Base-by-base conservation (phyloP, 2,888 invertebrate genomes). In the Arge pagana region DNA sequence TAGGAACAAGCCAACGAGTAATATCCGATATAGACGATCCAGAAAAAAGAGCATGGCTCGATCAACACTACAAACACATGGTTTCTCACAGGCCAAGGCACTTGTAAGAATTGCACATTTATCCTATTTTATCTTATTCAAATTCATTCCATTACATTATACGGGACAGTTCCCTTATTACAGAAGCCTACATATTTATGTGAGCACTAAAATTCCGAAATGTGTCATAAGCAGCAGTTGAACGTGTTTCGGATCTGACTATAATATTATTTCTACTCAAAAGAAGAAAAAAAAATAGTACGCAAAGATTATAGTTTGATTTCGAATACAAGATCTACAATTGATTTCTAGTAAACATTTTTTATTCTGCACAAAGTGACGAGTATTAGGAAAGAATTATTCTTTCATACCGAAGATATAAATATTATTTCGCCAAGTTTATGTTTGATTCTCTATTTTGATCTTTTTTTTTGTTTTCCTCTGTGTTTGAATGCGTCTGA, bases 21-120 rank as follows among this genome's bases (percentile, higher is more conserved):
- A 72, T 85, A 19, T 86, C 89, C 10, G 85, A 89, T 67, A 88
- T 89, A 67, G 78, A 82, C 65, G 84, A 90, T 66, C 82, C 82
- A 39, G 85, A 87, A 16, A 84, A 82, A 64, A 80, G 91, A 26
- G 76, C 75, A 52, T 90, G 90, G 84, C 74, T 91, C 26, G 89
- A 90, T 70, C 65, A 78, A 1, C 79, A 76, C 50, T 90, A 86
- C 65, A 90, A 90, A 68, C 80, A 85, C 70, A 67, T 93, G 58
- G 79, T 84, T 48, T 79, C 88, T 2, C 88, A 89, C 68, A 82
- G 89, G 58, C 84, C 85, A 0, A 80, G 83, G 52, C 82, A 84
- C 65, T 61, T 53, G 75, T 72, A 62, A 33, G 61, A 23, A n/a
- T n/a, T n/a, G n/a, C n/a, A n/a, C n/a, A 21, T 16, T 10, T 18